Base-by-base conservation (phyloP, 1,140 invertebrate species). In the Ostrea edulis region DNA sequence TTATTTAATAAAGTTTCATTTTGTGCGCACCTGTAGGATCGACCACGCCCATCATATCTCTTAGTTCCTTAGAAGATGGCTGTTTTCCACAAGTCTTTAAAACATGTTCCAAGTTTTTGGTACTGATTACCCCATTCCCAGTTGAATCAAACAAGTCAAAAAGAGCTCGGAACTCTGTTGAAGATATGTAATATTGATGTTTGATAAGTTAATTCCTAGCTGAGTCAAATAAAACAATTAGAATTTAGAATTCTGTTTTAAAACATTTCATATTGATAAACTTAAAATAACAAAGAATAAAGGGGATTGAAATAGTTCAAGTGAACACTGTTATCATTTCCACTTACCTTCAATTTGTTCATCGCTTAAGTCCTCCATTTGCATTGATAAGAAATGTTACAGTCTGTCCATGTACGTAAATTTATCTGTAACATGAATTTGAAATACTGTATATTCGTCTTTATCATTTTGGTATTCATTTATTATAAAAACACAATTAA, bases 291-390 rank as follows among this genome's bases (percentile, higher is more conserved):
- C n/a, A n/a, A 62, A 62, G 12, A 14, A 9, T 14, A 14, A 14
- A 14, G n/a, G 12, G 58, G 14, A 58, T 11, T 62, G n/a, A n/a
- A 7, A 20, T n/a, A 0, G 55, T 62, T 14, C 14, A n/a, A 8
- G 55, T 62, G 20, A 20, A 20, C n/a, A 20, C n/a, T 20, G n/a
- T 17, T n/a, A 62, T 62, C 55, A 58, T 17, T 58, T 17, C 55
- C n/a, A 35, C 29, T 11, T 77, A 77, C 68, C 68, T 29, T 77
- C 68, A 35, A 77, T 77, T 35, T 77, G 68, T 29, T 77, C 68
- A 12, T 77, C 68, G 11, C 68, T 77, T 77, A 77, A 35, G 29
- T 77, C 25, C 4, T 77, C 68, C 68, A 77, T 77, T 17, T 29
- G 22, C 65, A 58, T 12, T 62, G 17, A 55, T 55, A 62, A 20